Evolutionary conservation across 1,140 invertebrate genomes (phyloP), one percentile per base, ranked within the genome.

Genomic region (Fopius arisanus): DNA sequence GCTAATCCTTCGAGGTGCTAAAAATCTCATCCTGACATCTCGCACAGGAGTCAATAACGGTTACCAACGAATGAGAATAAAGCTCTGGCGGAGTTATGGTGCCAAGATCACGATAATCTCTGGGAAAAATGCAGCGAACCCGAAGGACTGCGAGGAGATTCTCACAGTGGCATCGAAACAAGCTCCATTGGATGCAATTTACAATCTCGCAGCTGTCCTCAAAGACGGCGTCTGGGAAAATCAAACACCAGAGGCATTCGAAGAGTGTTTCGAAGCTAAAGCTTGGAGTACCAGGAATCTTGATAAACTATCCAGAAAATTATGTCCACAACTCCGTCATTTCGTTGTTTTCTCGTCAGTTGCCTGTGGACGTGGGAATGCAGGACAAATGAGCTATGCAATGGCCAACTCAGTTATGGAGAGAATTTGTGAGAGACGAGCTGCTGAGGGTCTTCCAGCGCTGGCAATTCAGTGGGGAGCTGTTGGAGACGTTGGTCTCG

Each of bases 311-410:
- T 87, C 89, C 0, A 86, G 91, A 72, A 84, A 80, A 62, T 72
- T 89, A 51, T 91, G 90, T 77, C 89, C 89, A 0, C 28, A 85
- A 12, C 83, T 91, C 21, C 76, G 84, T 40, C 82, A 91, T 28
- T 92, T 92, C 72, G 89, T 91, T 7, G 91, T 93, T 0, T 96
- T 95, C 80, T 95, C 94, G 1, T 94, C 93, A 10, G 90, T 95
- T 3, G 91, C 90, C 62, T 94, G 93, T 83, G 94, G 94, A 5
- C 88, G 92, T 73, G 95, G 95, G 59, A 95, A 95, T 83, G 88
- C 89, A 66, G 94, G 94, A 2, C 94, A 96, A 81, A 90, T 91
- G 0, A 96, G 95, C 83, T 96, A 96, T 81, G 94, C 89, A 41
- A 89, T 91, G 86, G 86, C 90, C 0, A 92, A 92, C 70, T 90